Conservation (phyloP, 2,888 invertebrate species). For the Entomobrya multifasciata region DNA sequence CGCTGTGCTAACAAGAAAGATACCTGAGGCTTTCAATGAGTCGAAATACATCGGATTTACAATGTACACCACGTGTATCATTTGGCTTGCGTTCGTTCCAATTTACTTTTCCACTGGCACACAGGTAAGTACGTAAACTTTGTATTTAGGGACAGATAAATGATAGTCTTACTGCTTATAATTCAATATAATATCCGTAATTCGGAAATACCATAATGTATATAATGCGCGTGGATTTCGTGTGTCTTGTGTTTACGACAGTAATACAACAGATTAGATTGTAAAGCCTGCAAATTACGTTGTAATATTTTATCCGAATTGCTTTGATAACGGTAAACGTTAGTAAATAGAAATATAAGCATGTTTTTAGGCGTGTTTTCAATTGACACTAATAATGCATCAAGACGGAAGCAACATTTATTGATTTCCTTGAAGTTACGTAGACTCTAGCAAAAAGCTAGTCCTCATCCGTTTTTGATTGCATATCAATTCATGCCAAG, state of each 20-base stretch:
- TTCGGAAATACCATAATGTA: no score
- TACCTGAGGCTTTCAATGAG: constrained; percentile 99
- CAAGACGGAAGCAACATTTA: no score
- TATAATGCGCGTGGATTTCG: not conserved
- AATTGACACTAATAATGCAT: no score
- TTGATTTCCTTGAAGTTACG: no score
- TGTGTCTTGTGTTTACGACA: not conserved
- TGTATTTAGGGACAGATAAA: no score
- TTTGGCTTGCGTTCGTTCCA: constrained; percentile 99
- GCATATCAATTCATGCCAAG: no score
- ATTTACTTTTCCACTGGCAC: constrained; percentile 97
- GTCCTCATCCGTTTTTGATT: no score
- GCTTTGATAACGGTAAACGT: no score
- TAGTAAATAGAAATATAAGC: not conserved
- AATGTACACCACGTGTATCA: constrained; percentile 99
- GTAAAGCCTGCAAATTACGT: not conserved
- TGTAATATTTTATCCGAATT: not conserved
- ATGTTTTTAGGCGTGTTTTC: no score
- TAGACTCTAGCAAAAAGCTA: no score
- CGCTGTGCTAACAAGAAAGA: constrained; percentile 96
- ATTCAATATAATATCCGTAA: no score
- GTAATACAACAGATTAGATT: not conserved
- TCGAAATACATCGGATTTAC: constrained; percentile 99
- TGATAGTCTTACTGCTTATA: no score
- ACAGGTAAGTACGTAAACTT: constrained; percentile 81